phyloP scores from a whole-genome alignment of 2,113 vertebrate species.

The Atrichornis clamosus region DNA sequence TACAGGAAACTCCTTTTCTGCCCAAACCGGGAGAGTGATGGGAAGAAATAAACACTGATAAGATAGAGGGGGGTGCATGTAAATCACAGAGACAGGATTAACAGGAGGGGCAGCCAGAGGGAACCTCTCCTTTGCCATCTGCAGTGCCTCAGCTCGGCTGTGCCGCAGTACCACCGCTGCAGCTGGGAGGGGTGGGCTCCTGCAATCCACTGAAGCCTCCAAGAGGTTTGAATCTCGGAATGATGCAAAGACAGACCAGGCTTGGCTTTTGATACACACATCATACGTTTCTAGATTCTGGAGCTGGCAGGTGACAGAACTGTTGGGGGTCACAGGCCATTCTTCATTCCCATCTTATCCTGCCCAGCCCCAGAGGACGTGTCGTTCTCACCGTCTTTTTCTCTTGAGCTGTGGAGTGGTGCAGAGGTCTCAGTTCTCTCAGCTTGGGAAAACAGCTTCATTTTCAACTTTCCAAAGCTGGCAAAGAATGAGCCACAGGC shows the following conservation, averaged over 20 bases:
- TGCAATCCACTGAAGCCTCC: neutral
- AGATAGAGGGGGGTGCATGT: accelerated
- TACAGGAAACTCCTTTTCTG: neutral
- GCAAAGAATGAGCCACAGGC: neutral
- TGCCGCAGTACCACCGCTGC: neutral
- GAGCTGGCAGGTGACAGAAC: neutral
- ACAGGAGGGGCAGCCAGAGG: neutral
- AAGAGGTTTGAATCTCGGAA: neutral
- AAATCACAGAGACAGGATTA: neutral
- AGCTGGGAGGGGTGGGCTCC: neutral
- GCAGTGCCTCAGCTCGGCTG: neutral
- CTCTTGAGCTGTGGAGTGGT: neutral
- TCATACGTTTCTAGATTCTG: neutral
- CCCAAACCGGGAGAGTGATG: too few species aligned
- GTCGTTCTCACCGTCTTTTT: neutral
- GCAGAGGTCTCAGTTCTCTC: neutral
- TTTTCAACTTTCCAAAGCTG: neutral
- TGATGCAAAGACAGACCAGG: neutral
- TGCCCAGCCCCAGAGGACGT: neutral
- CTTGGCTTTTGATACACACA: neutral
- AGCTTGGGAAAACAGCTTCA: neutral
- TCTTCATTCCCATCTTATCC: neutral
- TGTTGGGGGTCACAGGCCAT: neutral
- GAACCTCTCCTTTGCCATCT: neutral
- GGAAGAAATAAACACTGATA: neutral